Base-by-base conservation (phyloP, 2,113 vertebrate species). In the Gymnocephalus cernua region DNA sequence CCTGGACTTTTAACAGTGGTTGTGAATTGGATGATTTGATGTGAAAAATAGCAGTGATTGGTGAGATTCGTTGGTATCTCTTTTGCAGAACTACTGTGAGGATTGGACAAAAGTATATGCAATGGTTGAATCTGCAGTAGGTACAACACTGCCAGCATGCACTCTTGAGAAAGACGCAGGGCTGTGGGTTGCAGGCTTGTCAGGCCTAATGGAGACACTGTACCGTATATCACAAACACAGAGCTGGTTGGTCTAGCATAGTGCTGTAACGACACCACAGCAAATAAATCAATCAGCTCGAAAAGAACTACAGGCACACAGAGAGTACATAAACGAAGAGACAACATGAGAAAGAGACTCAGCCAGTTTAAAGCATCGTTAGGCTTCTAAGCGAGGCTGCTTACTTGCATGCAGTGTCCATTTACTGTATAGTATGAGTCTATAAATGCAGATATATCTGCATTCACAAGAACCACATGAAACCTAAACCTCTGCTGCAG, bases 201-300 rank as follows among this genome's bases (percentile, higher is more conserved):
- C 53, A 27, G 77, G 65, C 54, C 79, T 79, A 80, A 85, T 81
- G 74, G 86, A 86, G 79, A 86, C 73, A 45, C 56, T 58, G 74
- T 78, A 38, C 65, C 48, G 74, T 80, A 78, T 83, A 83, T 86
- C 77, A 72, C 79, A 69, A 79, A 76, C 83, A 54, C 72, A 64
- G 79, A 77, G 74, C 79, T 19, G 70, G 38, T 41, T 47, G 85
- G 56, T 82, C 51, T 44, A 32, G 80, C 85, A 72, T 4, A 45
- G 80, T 8, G 83, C 77, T 74, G 77, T 88, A 80, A 82, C 74
- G 65, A 83, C 79, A 66, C 79, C 79, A 53, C 78, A 53, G 82
- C 82, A 84, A 86, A 87, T 89, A 87, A 89, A 92, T 92, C 88
- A 86, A 91, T 90, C 79, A 54, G 58, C 77, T 29, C 48, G 82